Percentiles rank a stretch among this genome's conserved stretches.
Evolutionary conservation across 2,888 invertebrate species (phyloP).

Genomic region (Cheilosia impressa): DNA sequence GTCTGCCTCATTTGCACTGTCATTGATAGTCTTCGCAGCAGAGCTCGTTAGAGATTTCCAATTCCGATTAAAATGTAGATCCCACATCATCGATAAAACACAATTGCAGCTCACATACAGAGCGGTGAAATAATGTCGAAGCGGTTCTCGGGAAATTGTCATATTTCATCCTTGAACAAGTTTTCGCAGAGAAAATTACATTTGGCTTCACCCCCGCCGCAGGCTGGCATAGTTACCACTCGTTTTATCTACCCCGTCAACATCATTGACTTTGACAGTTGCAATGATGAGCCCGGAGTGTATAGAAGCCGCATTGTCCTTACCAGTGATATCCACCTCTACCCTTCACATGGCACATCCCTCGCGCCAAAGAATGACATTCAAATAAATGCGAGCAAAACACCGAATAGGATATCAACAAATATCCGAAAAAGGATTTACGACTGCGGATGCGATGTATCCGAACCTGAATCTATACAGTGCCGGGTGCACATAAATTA

Average conservation of each 20-base stretch:
- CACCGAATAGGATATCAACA: conserved; percentile 74
- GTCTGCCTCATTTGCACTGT: conserved; percentile 19
- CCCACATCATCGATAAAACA: conserved; percentile 61
- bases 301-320: conserved; percentile 43
- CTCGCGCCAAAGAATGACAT: conserved; percentile 27
- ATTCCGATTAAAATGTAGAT: conserved; percentile 72
- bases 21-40: conserved; percentile 49
- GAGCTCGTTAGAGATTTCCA: conserved; percentile 33
- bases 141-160: conserved; percentile 54
- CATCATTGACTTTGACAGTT: conserved; percentile 67
- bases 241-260: conserved; percentile 56
- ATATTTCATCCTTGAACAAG: conserved; percentile 68
- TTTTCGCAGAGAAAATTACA: conserved; percentile 33
- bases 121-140: conserved; percentile 9
- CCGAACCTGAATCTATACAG: conserved; percentile 22
- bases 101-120: conserved; percentile 31
- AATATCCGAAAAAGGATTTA: conserved; percentile 74
- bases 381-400: conserved; percentile 62
- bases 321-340: not conserved
- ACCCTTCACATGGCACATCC: not conserved
- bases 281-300: conserved; percentile 31
- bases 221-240: conserved; percentile 17
- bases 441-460: conserved; percentile 72
- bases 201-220: conserved; percentile 24
- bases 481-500: conserved; percentile 74